phyloP scores from a whole-genome alignment of 2,888 invertebrate genomes.

The Caenorhabditis plicata region DNA sequence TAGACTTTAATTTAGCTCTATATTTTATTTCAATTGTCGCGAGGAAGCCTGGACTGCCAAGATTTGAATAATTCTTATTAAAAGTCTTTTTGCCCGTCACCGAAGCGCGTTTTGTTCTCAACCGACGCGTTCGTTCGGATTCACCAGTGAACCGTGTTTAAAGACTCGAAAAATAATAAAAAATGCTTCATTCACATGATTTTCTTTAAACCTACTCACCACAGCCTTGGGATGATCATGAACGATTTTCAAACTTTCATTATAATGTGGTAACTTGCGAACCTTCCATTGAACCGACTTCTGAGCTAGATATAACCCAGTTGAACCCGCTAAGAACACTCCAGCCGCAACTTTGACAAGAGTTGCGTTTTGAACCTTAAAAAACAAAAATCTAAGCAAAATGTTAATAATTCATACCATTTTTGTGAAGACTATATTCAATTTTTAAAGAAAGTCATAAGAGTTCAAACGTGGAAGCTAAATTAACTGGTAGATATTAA shows the following conservation, averaged over 20 bases:
- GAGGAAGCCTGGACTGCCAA: too few relatives aligned
- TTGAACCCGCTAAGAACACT: conserved; percentile 46
- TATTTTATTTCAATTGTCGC: too few relatives aligned
- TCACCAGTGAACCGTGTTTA: too few relatives aligned
- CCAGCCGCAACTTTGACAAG: conserved; percentile 59
- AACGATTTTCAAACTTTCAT: conserved; percentile 55
- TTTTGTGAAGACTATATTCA: not conserved
- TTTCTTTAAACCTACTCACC: too few relatives aligned
- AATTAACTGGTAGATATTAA: too few relatives aligned
- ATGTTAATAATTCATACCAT: not conserved
- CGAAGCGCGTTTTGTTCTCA: too few relatives aligned
- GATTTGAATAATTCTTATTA: too few relatives aligned
- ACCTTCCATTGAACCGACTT: conserved; percentile 54
- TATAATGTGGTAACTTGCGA: conserved; percentile 50
- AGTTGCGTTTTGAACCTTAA: conserved; percentile 49
- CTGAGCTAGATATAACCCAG: conserved; percentile 56
- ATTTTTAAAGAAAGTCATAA: not conserved
- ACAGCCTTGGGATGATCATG: conserved; percentile 53
- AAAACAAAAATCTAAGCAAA: not conserved
- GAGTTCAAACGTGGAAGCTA: not conserved
- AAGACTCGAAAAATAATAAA: too few relatives aligned
- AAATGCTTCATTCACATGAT: too few relatives aligned
- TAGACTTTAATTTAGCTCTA: too few relatives aligned
- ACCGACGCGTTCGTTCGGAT: too few relatives aligned
- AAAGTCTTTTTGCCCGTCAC: too few relatives aligned